A percentile compares a stretch with the other conserved stretches of the same genome.
Conservation (phyloP, 2,888 invertebrate species). For the Cephalotes varians region DNA sequence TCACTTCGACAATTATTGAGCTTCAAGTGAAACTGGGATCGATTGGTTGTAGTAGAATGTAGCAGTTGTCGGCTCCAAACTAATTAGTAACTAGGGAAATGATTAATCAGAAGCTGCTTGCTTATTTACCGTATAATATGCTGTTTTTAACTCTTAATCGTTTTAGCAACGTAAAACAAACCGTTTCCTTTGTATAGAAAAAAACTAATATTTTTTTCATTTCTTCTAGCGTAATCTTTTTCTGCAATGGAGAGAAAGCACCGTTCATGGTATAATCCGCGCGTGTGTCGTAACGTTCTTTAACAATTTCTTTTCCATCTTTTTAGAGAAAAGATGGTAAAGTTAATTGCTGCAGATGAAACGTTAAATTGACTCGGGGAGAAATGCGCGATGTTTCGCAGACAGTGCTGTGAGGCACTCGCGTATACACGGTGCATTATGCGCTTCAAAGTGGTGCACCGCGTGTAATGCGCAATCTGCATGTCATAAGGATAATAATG, state of each 20-base stretch:
- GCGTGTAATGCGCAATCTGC: conserved; percentile 66
- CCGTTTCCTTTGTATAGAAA: neutral
- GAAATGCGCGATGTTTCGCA: conserved; percentile 34
- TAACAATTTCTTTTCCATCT: conserved; percentile 1
- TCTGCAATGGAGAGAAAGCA: neutral
- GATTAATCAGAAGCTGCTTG: neutral
- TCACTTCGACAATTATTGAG: conserved; percentile 7
- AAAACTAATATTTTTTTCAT: neutral
- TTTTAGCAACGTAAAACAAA: neutral
- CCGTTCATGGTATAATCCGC: neutral
- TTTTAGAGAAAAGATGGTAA: neutral
- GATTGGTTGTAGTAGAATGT: neutral
- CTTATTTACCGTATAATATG: neutral
- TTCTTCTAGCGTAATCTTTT: neutral
- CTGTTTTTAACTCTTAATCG: neutral
- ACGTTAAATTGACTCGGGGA: conserved; percentile 49
- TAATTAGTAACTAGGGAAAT: conserved; percentile 6
- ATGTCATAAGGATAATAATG: conserved; percentile 66
- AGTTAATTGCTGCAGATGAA: conserved; percentile 18
- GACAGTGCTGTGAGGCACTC: conserved; percentile 34
- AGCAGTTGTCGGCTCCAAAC: neutral
- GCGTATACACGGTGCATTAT: conserved; percentile 44
- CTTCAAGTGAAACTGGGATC: conserved; percentile 17
- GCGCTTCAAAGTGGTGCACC: conserved; percentile 59
- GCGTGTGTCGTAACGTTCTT: neutral